phyloP scores from a whole-genome alignment of 92 coral and sea anemone species.

The Hydrozoanthus gracilis region DNA sequence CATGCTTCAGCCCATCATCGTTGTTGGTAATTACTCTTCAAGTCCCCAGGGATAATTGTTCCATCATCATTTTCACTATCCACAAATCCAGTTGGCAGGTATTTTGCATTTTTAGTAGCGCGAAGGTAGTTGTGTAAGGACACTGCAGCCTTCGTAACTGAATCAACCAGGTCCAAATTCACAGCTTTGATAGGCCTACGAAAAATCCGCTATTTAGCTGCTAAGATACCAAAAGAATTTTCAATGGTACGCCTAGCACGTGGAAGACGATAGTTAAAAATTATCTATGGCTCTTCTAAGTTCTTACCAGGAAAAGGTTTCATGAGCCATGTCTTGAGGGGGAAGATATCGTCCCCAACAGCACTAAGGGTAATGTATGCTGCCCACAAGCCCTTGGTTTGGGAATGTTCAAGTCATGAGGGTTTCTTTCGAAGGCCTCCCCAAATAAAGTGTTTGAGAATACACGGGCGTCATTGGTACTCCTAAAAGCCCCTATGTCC shows the following conservation, averaged over 20 bases:
- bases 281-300: slow-evolving; percentile 28
- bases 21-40: slow-evolving; percentile 56
- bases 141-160: slow-evolving; percentile 39
- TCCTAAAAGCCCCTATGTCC: slow-evolving; percentile 49
- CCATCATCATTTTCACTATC: slow-evolving; percentile 53
- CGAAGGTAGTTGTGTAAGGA: slow-evolving; percentile 59
- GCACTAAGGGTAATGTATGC: slow-evolving; percentile 27
- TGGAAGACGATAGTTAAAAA: slow-evolving; percentile 58
- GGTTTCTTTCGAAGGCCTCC: slow-evolving; percentile 29
- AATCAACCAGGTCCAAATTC: slow-evolving; percentile 41
- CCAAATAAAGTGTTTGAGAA: slow-evolving; percentile 45
- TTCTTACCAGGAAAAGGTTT: slow-evolving; percentile 60
- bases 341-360: slow-evolving; percentile 44
- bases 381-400: slow-evolving; percentile 20
- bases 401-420: slow-evolving; percentile 32
- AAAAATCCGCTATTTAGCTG: slow-evolving; percentile 56
- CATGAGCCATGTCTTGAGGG: slow-evolving; percentile 62
- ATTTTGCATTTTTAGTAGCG: slow-evolving; percentile 53
- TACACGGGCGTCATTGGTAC: slow-evolving; percentile 49
- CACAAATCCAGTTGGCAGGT: slow-evolving; percentile 53
- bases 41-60: slow-evolving; percentile 53
- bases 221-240: slow-evolving; percentile 62
- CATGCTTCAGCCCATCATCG: slow-evolving; percentile 21
- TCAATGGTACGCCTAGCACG: slow-evolving; percentile 51
- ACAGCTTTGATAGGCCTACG: slow-evolving; percentile 51